Base-by-base conservation (phyloP, 1,140 invertebrate genomes). In the Drosophila kikkawai region DNA sequence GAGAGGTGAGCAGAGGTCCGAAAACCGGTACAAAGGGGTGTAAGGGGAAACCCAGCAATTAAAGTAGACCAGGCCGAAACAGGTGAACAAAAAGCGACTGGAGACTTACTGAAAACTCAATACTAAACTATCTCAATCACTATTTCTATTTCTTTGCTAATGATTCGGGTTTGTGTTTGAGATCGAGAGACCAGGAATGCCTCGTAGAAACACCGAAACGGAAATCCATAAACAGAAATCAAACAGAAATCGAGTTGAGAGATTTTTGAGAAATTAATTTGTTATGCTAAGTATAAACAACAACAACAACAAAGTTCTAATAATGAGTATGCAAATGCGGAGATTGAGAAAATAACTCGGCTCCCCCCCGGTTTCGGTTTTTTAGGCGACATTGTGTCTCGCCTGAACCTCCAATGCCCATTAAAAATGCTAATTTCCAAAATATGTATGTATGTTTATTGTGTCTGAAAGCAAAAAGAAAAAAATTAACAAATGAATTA, bases 301-400 rank as follows among this genome's bases (percentile, higher is more conserved):
- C 4, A 36, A 22, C 51, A 22, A 22, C 44, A 37, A 50, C 7
- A 22, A 37, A 37, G 4, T 53, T 59, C 51, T 58, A 76, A 73
- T 44, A 56, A 53, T 60, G 59, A 50, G 19, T 70, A 61, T 79
- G 66, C 76, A 69, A 68, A 79, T 78, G 22, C 34, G 42, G n/a
- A 37, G 17, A 50, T 50, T 73, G 36, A 50, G 19, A 58, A 58
- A 55, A 50, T 41, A 36, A 37, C 44, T 37, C 4, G 39, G 11
- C 4, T 36, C 17, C 22, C 59, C 42, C 34, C 39, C 37, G 26
- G 19, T 64, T 70, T 67, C 39, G 61, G 17, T 66, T 66, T 65
- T 57, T 48, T 57, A 74, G 85, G 85, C 85, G 85, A 90, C 85
- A 90, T 76, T 90, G 68, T 90, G 85, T 90, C 85, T 90, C 85